Percentiles rank a stretch among this genome's conserved stretches.
phyloP scores from a whole-genome alignment of 2,888 invertebrate species.

The Calliphora vomitoria region DNA sequence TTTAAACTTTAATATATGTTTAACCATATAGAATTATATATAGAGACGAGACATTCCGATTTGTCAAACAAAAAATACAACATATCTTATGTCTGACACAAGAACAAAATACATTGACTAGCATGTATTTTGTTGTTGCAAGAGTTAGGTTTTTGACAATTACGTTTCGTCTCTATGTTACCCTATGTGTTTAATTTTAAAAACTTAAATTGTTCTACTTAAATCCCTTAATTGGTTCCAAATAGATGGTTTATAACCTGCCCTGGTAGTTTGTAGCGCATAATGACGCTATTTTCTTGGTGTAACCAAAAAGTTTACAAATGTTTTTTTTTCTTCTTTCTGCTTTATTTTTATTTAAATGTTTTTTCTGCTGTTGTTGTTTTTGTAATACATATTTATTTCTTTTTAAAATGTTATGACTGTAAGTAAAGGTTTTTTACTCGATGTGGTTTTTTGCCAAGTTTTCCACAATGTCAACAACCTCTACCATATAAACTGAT shows the following conservation, averaged over 20 bases:
- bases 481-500: constrained; percentile 48
- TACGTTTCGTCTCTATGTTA: too few relatives aligned
- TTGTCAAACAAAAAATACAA: too few relatives aligned
- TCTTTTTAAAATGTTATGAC: constrained; percentile 55
- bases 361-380: constrained; percentile 22
- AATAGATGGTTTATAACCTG: not conserved
- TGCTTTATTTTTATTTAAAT: constrained; percentile 41
- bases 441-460: constrained; percentile 59
- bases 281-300: constrained; percentile 33
- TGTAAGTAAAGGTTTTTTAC: constrained; percentile 59
- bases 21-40: too few relatives aligned
- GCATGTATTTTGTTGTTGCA: too few relatives aligned
- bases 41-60: too few relatives aligned
- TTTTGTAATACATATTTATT: not conserved
- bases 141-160: too few relatives aligned
- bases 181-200: too few relatives aligned
- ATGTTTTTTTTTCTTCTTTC: not conserved
- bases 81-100: too few relatives aligned
- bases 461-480: constrained; percentile 73
- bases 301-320: constrained; percentile 32
- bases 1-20: too few relatives aligned
- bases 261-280: not conserved
- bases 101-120: too few relatives aligned
- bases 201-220: too few relatives aligned
- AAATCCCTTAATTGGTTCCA: not conserved